phyloP scores from a whole-genome alignment of 1,140 invertebrate species.

The Drosophila dunni region DNA sequence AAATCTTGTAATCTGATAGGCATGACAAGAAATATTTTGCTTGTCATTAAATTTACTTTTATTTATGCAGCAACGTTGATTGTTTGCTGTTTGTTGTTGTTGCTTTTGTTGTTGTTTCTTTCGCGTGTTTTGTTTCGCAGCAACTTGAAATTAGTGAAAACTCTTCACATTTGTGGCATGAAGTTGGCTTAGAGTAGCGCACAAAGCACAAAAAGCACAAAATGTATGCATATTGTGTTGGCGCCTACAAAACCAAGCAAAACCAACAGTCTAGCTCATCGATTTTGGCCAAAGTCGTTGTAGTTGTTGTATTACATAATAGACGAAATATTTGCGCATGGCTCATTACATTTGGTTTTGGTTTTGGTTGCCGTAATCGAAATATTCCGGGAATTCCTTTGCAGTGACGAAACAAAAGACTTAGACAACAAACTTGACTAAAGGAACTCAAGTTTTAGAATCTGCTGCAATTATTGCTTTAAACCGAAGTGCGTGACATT shows the following conservation, averaged over 20 bases:
- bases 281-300: conserved; percentile 66
- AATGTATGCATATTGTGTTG: conserved; percentile 72
- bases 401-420: conserved; percentile 78
- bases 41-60: conserved; percentile 83
- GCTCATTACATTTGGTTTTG: conserved; percentile 69
- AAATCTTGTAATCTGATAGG: conserved; percentile 83
- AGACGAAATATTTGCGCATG: conserved; percentile 81
- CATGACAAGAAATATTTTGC: conserved; percentile 83
- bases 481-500: conserved; percentile 65
- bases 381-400: conserved; percentile 64
- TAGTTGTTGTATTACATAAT: conserved; percentile 64
- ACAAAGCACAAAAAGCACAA: conserved; percentile 19
- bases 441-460: conserved; percentile 41
- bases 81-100: conserved; percentile 58
- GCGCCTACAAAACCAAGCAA: conserved; percentile 59
- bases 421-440: conserved; percentile 62
- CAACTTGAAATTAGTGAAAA: conserved; percentile 79
- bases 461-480: conserved; percentile 16
- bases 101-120: conserved; percentile 64
- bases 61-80: conserved; percentile 80
- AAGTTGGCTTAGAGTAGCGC: conserved; percentile 59
- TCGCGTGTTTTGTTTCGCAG: conserved; percentile 79
- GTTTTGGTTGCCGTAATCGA: conserved; percentile 73
- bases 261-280: conserved; percentile 61
- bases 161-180: conserved; percentile 74